phyloP scores from a whole-genome alignment of 2,797 vertebrate species.

The Muscicapa striata region DNA sequence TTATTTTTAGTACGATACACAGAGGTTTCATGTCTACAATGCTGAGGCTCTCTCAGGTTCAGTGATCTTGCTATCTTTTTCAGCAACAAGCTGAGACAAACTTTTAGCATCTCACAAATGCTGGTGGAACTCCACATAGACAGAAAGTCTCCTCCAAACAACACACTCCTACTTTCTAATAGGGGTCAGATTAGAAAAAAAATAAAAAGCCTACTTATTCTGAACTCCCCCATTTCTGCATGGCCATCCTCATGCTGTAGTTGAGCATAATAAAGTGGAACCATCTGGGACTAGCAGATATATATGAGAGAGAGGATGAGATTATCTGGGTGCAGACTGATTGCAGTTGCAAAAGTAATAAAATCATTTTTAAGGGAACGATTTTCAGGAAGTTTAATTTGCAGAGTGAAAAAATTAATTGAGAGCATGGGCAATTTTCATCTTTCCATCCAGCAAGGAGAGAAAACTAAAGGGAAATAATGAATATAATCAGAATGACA shows the following conservation, averaged over 20 bases:
- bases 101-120: background rate
- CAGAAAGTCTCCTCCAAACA: background rate
- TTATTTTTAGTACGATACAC: background rate
- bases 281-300: background rate
- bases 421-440: conserved; percentile 16
- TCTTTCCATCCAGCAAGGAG: background rate
- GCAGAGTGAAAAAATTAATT: conserved; percentile 23
- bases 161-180: background rate
- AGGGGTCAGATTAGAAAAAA: background rate
- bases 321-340: background rate
- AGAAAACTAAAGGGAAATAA: background rate
- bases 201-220: background rate
- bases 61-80: background rate
- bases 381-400: conserved; percentile 49
- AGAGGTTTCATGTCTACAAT: background rate
- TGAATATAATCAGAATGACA: conserved; percentile 10
- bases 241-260: background rate
- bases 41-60: background rate
- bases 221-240: background rate
- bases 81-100: background rate
- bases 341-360: conserved; percentile 11
- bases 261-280: background rate
- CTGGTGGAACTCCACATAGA: background rate
- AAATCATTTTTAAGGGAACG: conserved; percentile 12
- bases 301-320: background rate